Percentiles rank a stretch among this genome's conserved stretches.
These are phyloP conservation scores for Dasypus novemcinctus DNA, from an alignment of 2,113 vertebrate species.

Conservation along the genomic window DNA sequence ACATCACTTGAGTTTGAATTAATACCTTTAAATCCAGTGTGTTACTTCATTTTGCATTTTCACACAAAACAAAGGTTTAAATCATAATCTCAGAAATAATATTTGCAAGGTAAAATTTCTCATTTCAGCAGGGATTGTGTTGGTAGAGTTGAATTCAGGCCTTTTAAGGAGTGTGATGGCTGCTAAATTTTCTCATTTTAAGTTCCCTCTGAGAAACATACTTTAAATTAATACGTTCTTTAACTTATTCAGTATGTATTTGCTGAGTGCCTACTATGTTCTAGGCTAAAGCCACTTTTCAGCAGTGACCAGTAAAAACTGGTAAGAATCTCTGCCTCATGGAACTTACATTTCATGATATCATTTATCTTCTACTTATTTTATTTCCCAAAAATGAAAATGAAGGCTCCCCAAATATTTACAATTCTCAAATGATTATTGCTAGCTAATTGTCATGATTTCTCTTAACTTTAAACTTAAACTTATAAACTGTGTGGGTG, in stretches of 20 bases:
- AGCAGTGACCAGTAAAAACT: neutral
- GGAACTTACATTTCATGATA: neutral
- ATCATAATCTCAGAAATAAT: neutral
- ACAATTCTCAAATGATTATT: neutral
- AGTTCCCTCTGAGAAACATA: neutral
- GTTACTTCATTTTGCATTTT: neutral
- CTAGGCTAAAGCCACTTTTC: neutral
- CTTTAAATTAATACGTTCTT: neutral
- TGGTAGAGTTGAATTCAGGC: neutral
- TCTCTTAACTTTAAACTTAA: neutral
- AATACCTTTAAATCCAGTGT: neutral
- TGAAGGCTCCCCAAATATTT: neutral
- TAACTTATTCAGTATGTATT: neutral
- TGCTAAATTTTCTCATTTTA: slow-evolving; percentile 1
- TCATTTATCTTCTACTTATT: neutral
- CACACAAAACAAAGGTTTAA: neutral
- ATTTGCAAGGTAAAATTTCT: neutral
- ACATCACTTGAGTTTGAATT: neutral
- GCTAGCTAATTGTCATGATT: neutral
- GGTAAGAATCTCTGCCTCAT: neutral
- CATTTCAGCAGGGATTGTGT: neutral
- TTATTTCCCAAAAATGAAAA: neutral
- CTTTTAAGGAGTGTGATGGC: neutral
- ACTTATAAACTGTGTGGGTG: neutral
- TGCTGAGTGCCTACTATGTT: neutral